Conservation (phyloP, 1,140 invertebrate species). For the Microplitis demolitor region DNA sequence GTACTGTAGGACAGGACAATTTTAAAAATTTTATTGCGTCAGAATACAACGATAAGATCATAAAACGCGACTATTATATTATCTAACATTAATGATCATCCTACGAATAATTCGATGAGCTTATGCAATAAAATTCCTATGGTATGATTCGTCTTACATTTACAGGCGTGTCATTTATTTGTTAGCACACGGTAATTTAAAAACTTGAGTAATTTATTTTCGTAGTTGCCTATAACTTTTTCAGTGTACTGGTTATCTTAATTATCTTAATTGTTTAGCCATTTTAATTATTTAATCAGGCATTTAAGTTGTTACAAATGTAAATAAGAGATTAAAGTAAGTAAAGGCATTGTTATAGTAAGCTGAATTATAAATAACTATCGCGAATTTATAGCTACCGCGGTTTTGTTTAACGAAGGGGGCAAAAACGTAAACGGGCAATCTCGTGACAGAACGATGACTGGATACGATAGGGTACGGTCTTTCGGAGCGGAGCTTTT, state of each 20-base stretch:
- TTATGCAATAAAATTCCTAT: slow-evolving; percentile 25
- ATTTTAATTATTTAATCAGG: too few species aligned
- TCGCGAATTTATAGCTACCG: slow-evolving; percentile 15
- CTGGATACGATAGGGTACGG: slow-evolving; percentile 17
- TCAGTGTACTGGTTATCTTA: too few species aligned
- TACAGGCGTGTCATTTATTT: neutral
- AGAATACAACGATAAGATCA: neutral
- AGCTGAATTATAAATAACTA: neutral
- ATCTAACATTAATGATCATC: slow-evolving; percentile 20
- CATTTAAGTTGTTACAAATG: too few species aligned
- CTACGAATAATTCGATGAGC: slow-evolving; percentile 14
- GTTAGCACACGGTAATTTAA: neutral
- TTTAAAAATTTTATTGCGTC: neutral
- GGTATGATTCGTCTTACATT: neutral
- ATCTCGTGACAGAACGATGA: slow-evolving; percentile 26
- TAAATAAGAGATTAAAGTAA: too few species aligned
- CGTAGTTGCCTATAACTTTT: too few species aligned
- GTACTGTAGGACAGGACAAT: too few species aligned
- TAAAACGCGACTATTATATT: neutral
- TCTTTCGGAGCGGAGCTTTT: slow-evolving; percentile 20
- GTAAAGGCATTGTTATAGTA: too few species aligned
- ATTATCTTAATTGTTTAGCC: too few species aligned
- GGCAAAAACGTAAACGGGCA: slow-evolving; percentile 1
- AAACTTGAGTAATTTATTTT: neutral
- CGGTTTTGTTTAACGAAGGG: slow-evolving; percentile 20